Conservation (phyloP, 2,113 vertebrate species). For the Herpailurus yagouaroundi region DNA sequence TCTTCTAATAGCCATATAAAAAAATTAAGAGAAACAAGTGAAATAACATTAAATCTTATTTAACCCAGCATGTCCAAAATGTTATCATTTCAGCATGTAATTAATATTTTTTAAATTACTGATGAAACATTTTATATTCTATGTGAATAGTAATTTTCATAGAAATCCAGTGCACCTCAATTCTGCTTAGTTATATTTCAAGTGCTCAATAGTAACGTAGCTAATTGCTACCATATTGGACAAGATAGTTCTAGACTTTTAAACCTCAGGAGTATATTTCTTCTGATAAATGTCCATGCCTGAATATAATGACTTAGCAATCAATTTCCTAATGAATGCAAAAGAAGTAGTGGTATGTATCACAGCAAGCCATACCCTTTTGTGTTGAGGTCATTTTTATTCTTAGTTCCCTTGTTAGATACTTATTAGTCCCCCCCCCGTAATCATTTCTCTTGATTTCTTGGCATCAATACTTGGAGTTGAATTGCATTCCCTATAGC, state of each 20-base stretch:
- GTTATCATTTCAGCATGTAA: neutral
- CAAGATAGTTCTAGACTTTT: neutral
- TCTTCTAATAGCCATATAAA: neutral
- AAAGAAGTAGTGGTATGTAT: neutral
- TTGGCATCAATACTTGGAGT: neutral
- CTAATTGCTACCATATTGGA: neutral
- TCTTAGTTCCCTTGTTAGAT: constrained; percentile 5
- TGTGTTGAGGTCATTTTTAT: constrained; percentile 21
- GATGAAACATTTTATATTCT: neutral
- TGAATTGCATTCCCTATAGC: neutral
- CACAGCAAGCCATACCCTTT: neutral
- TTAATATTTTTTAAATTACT: neutral
- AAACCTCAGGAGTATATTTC: neutral
- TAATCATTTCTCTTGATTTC: constrained; percentile 4
- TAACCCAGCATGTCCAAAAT: neutral
- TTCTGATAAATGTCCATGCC: neutral
- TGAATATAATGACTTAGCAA: neutral
- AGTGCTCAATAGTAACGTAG: neutral
- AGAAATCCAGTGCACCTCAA: neutral
- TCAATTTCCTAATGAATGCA: neutral
- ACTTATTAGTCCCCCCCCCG: neutral
- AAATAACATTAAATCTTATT: neutral
- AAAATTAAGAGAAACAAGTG: neutral
- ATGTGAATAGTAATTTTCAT: neutral
- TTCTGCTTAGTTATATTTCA: neutral